Evolutionary conservation across 30 jellyfish, hydroid and myxozoan species (phyloP).

Genomic region (Kudoa iwatai): DNA sequence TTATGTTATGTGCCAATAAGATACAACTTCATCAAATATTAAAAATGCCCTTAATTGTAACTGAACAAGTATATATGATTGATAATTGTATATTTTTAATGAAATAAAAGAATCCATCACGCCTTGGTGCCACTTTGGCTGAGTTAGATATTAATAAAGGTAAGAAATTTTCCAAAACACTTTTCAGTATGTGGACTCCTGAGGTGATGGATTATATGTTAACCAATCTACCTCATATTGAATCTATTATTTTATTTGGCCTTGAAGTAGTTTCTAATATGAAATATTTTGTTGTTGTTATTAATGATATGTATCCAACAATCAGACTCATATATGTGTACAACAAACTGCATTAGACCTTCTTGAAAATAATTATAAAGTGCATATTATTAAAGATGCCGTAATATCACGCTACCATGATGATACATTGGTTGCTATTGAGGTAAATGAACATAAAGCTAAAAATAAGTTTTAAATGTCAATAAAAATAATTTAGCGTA

Average conservation of each 20-base stretch:
- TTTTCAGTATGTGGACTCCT: conserved; percentile 47
- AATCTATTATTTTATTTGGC: conserved; percentile 56
- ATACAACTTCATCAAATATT: conserved; percentile 2
- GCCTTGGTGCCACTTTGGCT: conserved; percentile 52
- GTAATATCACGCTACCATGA: conserved; percentile 41
- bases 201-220: conserved; percentile 29
- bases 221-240: conserved; percentile 6
- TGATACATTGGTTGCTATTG: conserved; percentile 49
- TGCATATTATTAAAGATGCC: conserved; percentile 58
- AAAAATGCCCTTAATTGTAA: conserved; percentile 44
- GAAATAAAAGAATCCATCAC: conserved; percentile 28
- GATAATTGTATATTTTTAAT: neutral
- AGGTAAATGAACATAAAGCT: conserved; percentile 5
- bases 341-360: conserved; percentile 63
- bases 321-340: conserved; percentile 51
- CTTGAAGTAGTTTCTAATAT: conserved; percentile 13
- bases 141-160: conserved; percentile 29
- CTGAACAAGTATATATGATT: conserved; percentile 27
- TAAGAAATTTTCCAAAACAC: conserved; percentile 28
- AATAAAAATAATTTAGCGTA: conserved; percentile 14
- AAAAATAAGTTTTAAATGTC: neutral
- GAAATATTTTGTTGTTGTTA: neutral
- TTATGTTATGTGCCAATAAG: neutral
- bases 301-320: neutral
- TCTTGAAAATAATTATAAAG: conserved; percentile 29